Evolutionary conservation across 2,797 vertebrate genomes (phyloP), one percentile per base, ranked within the genome.

Genomic region (Catamblyrhynchus diadema): DNA sequence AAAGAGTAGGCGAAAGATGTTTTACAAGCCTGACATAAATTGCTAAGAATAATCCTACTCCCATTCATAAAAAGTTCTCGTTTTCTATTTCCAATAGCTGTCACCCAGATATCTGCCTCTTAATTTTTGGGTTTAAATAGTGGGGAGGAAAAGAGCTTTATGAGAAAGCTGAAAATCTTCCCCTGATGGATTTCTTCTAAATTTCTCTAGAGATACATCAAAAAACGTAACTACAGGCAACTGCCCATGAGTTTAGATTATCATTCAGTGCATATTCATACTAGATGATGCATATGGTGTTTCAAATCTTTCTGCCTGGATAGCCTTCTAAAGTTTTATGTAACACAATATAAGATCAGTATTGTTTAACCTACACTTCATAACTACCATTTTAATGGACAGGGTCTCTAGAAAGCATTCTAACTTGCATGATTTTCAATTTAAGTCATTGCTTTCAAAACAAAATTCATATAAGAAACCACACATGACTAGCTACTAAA

Each of bases 11-110:
- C 1, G 0, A 88, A 90, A 80, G 21, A 57, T 35, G 28, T 74
- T 92, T 92, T 50, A 86, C 37, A 86, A 88, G n/a, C 5, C 73
- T 91, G 54, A 89, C n/a, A 79, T 48, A 84, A 91, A 91, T 65
- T 79, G 54, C 35, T 61, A 84, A 54, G n/a, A 75, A 74, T 71
- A 93, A 93, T 65, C 13, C 33, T 65, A 74, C 54, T 88, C 53
- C 27, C 59, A 61, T 93, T 86, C 81, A 92, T 74, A 77, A 82
- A 61, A 66, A 51, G 14, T 1, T 23, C 6, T 75, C 73, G 5
- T 30, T 44, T 83, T 59, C 47, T 70, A 28, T 78, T 83, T 81
- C 30, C 21, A 84, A 53, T 20, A 86, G 17, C 37, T 72, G 33
- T 60, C 69, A 81, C n/a, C 14, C 61, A 89, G 61, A 56, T 79